Evolutionary conservation across 2,113 vertebrate species (phyloP).

Genomic region (Callorhinus ursinus): DNA sequence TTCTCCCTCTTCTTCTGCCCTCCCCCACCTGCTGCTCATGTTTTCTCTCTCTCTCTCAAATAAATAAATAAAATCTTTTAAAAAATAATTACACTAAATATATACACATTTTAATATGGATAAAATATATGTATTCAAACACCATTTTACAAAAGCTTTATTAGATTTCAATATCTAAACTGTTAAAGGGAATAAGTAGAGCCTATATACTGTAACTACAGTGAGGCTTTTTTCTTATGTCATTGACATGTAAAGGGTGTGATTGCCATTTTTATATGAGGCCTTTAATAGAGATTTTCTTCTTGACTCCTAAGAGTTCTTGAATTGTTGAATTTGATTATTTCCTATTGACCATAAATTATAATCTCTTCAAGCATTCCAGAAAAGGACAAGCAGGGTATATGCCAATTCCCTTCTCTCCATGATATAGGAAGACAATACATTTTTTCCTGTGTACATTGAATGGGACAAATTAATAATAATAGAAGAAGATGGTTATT

Average conservation of each 20-base stretch:
- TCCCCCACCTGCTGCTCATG: too few species aligned
- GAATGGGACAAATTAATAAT: background rate
- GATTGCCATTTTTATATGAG: background rate
- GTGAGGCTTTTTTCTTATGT: background rate
- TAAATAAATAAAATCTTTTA: background rate
- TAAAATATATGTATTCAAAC: background rate
- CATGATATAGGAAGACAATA: conserved; percentile 11
- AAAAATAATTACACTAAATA: background rate
- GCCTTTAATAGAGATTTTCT: background rate
- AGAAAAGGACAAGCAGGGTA: background rate
- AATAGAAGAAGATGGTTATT: conserved; percentile 3
- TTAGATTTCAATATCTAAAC: background rate
- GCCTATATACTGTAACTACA: background rate
- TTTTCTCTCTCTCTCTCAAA: background rate
- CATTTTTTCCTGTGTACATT: background rate
- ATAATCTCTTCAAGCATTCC: conserved; percentile 1
- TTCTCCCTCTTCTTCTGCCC: background rate
- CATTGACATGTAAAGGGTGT: background rate
- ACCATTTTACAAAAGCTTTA: background rate
- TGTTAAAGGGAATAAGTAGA: background rate
- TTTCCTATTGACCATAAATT: conserved; percentile 1
- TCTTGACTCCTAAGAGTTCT: background rate
- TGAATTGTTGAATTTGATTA: conserved; percentile 58
- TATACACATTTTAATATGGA: background rate
- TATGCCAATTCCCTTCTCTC: conserved; percentile 44